Percentiles rank a stretch among this genome's conserved stretches.
phyloP scores from a whole-genome alignment of 2,113 vertebrate species.

The Semnornis frantzii region DNA sequence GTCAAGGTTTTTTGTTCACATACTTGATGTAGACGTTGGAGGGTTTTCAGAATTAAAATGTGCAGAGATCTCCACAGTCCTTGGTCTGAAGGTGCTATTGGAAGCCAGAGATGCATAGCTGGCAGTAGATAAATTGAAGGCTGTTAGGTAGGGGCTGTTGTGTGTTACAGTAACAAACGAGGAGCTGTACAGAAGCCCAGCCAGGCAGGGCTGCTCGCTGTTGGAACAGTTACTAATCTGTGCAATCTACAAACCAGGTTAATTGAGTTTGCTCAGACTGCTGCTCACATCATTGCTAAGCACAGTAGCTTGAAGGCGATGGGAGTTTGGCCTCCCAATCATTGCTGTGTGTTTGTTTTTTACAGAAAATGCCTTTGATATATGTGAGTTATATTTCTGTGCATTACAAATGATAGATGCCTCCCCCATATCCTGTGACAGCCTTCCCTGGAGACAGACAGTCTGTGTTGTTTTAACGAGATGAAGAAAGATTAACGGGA shows the following conservation, averaged over 20 bases:
- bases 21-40: neutral
- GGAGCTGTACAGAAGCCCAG: neutral
- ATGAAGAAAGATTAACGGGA: slow-evolving; percentile 68
- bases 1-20: neutral
- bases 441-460: slow-evolving; percentile 72
- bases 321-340: slow-evolving; percentile 37
- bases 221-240: slow-evolving; percentile 51
- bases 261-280: slow-evolving; percentile 63
- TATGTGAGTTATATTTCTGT: slow-evolving; percentile 62
- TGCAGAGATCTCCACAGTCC: neutral
- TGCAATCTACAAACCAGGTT: slow-evolving; percentile 52
- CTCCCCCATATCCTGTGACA: slow-evolving; percentile 66
- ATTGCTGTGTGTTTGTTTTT: slow-evolving; percentile 30
- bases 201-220: neutral
- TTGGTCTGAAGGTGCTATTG: neutral
- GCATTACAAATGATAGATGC: slow-evolving; percentile 66
- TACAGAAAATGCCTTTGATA: slow-evolving; percentile 63
- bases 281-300: slow-evolving; percentile 16
- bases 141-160: neutral
- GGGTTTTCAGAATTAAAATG: neutral
- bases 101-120: neutral
- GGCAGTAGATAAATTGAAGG: neutral
- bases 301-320: slow-evolving; percentile 47
- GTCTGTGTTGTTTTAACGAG: slow-evolving; percentile 71
- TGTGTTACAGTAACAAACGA: neutral